Percentiles rank a stretch among this genome's conserved stretches.
phyloP scores from a whole-genome alignment of 2,113 vertebrate genomes.

The Butastur rufipennis region DNA sequence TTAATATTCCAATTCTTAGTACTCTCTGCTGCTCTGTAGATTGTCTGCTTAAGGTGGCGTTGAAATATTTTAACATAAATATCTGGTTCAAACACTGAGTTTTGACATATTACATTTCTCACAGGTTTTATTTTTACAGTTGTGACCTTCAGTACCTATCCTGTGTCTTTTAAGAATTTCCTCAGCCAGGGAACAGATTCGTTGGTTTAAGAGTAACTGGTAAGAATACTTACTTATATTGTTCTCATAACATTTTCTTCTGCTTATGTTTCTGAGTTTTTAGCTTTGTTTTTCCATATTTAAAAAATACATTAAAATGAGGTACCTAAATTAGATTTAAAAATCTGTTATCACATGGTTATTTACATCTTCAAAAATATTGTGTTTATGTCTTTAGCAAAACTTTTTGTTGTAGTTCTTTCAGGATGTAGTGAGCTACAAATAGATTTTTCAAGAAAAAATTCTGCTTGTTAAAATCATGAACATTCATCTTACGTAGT shows the following conservation, averaged over 20 bases:
- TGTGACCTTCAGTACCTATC: constrained; percentile 50
- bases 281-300: neutral
- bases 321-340: neutral
- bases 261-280: neutral
- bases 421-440: neutral
- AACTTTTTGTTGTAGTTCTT: neutral
- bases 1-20: neutral
- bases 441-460: neutral
- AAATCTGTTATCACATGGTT: neutral
- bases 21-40: neutral
- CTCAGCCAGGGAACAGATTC: constrained; percentile 27
- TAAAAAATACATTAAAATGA: neutral
- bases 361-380: neutral
- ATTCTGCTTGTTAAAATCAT: neutral
- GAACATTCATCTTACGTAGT: constrained; percentile 9
- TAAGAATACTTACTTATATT: constrained; percentile 53
- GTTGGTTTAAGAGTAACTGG: constrained; percentile 45
- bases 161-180: constrained; percentile 57
- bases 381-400: neutral
- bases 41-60: neutral
- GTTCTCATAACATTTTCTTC: neutral
- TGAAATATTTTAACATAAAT: neutral
- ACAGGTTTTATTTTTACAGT: constrained; percentile 72
- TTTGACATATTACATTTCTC: constrained; percentile 49
- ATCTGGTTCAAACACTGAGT: neutral